Evolutionary conservation across 2,888 invertebrate species (phyloP).

Genomic region (Catotricha subobsoleta): DNA sequence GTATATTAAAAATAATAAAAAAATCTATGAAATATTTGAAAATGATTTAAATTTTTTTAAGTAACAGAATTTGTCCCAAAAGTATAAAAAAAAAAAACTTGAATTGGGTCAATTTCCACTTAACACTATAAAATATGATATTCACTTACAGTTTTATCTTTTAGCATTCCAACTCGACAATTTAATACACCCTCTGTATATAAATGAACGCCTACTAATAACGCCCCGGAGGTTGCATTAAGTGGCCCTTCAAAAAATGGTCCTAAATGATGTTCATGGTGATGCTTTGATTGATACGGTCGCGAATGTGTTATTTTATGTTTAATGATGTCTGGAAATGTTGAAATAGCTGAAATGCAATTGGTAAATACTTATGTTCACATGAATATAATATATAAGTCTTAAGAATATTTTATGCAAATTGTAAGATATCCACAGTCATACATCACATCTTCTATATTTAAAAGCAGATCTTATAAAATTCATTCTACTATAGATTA

Average conservation of each 20-base stretch:
- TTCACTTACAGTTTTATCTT: conserved; percentile 43
- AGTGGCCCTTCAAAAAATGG: conserved; percentile 47
- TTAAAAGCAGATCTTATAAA: too few relatives aligned
- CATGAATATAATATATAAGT: too few relatives aligned
- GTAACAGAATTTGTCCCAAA: background rate
- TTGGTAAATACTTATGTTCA: background rate
- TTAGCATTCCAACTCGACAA: conserved; percentile 50
- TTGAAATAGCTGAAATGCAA: conserved; percentile 4
- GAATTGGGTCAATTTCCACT: too few relatives aligned
- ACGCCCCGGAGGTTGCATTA: conserved; percentile 34
- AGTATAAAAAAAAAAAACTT: background rate
- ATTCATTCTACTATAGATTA: too few relatives aligned
- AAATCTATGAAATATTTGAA: too few relatives aligned
- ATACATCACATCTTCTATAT: too few relatives aligned
- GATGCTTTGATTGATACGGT: conserved; percentile 25
- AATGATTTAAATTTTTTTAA: too few relatives aligned
- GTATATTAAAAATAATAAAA: too few relatives aligned
- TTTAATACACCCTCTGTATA: conserved; percentile 46
- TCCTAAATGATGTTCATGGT: conserved; percentile 53
- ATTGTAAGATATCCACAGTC: too few relatives aligned
- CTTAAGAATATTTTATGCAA: too few relatives aligned
- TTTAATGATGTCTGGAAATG: conserved; percentile 3
- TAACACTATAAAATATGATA: too few relatives aligned
- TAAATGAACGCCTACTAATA: conserved; percentile 40
- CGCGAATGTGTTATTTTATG: conserved; percentile 5